A percentile compares a stretch with the other conserved stretches of the same genome.
These are phyloP conservation scores for Abrostola tripartita DNA, from an alignment of 2,888 invertebrate genomes.

Conservation along the genomic window DNA sequence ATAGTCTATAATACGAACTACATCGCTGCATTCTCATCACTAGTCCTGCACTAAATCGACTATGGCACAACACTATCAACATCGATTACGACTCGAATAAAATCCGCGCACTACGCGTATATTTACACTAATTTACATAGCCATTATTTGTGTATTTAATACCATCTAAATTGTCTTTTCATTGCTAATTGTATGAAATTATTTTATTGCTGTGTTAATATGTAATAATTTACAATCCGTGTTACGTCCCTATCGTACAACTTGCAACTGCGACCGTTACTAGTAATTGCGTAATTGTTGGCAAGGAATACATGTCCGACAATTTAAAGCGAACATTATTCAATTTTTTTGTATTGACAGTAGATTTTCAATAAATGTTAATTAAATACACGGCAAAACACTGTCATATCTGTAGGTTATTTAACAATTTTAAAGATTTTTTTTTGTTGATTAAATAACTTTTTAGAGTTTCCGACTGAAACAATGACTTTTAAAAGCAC, in stretches of 20 bases:
- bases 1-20: too few relatives aligned
- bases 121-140: constrained; percentile 42
- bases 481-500: too few relatives aligned
- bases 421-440: too few relatives aligned
- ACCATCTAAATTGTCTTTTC: constrained; percentile 48
- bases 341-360: too few relatives aligned
- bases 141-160: constrained; percentile 15
- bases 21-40: neutral
- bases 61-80: constrained; percentile 15
- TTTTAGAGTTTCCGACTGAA: too few relatives aligned
- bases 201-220: constrained; percentile 41
- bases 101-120: constrained; percentile 32
- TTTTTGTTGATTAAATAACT: too few relatives aligned
- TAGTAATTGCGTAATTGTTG: neutral
- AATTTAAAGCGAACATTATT: too few relatives aligned
- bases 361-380: too few relatives aligned
- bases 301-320: too few relatives aligned
- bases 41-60: constrained; percentile 17
- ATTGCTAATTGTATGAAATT: constrained; percentile 32
- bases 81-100: constrained; percentile 15
- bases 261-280: constrained; percentile 13
- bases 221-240: neutral
- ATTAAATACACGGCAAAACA: too few relatives aligned
- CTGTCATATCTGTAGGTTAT: too few relatives aligned
- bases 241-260: constrained; percentile 4